Evolutionary conservation across 2,888 invertebrate species (phyloP), one percentile per base, ranked within the genome.

Genomic region (Bellardia pandia): DNA sequence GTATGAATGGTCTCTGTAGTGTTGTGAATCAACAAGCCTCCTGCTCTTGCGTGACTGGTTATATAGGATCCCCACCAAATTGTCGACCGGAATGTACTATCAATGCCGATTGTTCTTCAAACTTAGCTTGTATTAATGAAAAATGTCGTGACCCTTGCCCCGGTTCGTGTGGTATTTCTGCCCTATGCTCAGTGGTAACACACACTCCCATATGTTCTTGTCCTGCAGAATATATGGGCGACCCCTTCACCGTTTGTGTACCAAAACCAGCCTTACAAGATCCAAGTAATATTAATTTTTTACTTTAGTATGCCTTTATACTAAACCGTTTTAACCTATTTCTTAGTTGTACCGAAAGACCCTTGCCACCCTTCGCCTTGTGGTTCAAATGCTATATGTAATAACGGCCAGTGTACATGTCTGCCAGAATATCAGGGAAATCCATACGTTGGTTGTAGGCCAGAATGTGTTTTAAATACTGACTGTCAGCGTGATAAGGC

Each of bases 391-490:
- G 96, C 97, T 16, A 94, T 95, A 86, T 97, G 97, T 92, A 95
- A 94, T 80, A 95, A 95, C 23, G 96, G 95, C 0, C 90, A 96
- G 7, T 97, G 97, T 90, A 94, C 94, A 71, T 97, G 97, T 91
- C 93, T 92, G 69, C 94, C 95, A 45, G 96, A 96, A 88, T 95
- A 95, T 94, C 93, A 95, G 85, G 95, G 95, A 80, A 95, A 95
- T 91, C 95, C 95, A 23, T 95, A 95, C 87, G 94, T 95, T 90
- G 96, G 96, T 13, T 98, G 98, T 91, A 95, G 96, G 89, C 97
- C 97, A 1, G 97, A 97, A 94, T 98, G 98, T 92, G 94, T 96
- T 53, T 94, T 96, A 42, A 97, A 97, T 92, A 95, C 96, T 3
- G 97, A 98, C 91, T 98, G 97, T 92, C 93, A 96, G 8, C 95